Base-by-base conservation (phyloP, 2,888 invertebrate genomes). In the Ligdia adustata region DNA sequence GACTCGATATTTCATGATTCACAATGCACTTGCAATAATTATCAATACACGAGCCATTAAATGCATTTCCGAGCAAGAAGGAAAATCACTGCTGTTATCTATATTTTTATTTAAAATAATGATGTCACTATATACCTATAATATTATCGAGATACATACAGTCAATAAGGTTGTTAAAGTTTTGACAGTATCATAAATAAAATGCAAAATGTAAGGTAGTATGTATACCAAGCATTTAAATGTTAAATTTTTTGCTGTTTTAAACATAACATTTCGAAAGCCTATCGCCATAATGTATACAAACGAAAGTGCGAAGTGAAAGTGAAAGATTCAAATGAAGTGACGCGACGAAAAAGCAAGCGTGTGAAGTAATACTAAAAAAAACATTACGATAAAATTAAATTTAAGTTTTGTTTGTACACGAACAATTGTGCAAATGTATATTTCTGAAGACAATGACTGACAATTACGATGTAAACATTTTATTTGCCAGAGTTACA, bases 261-360 rank as follows among this genome's bases (percentile, higher is more conserved):
- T 13, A 9, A 20, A 4, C 33, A 37, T 24, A 37, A 42, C 28
- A 3, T 69, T 67, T 68, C 64, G 72, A 77, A 75, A 78, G 78
- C 69, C 69, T 63, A 66, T 63, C 55, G 64, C 63, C 68, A 67
- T 66, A 55, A 74, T 65, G 69, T 70, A 72, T 76, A 74, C 72
- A 62, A 69, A 78, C 31, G 79, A 81, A 80, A 80, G 82, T 75
- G 66, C 51, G 32, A 35, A 63, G 81, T 69, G 84, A 85, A 84
- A 83, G 84, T 69, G 60, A 71, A n/a, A n/a, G 66, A 72, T 81
- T 76, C 74, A 67, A 75, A 79, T 78, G 72, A 77, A 66, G 67
- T 66, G 63, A 33, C 48, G 55, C 56, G 66, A 75, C 75, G 70
- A 67, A 67, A n/a, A 63, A 55, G 50, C 57, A 56, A 57, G 35